These are phyloP conservation scores for Manis pentadactyla DNA, from an alignment of 2,797 vertebrate genomes.

Conservation along the genomic window DNA sequence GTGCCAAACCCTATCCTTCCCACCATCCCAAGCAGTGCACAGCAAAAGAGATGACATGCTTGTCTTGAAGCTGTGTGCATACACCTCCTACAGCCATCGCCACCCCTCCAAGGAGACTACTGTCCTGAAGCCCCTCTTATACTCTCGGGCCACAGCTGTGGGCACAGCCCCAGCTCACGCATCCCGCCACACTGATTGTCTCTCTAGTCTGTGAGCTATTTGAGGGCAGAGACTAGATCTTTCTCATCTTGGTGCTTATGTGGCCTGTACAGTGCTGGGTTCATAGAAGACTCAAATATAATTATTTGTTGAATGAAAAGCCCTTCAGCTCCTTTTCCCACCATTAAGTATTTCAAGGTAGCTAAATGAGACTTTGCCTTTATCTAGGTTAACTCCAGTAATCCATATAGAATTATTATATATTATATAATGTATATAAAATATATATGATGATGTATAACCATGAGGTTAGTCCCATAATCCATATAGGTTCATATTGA, in stretches of 20 bases:
- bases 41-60: background rate
- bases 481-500: background rate
- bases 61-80: background rate
- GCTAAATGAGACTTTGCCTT: background rate
- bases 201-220: background rate
- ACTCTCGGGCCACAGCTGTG: background rate
- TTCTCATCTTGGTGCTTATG: too few species aligned
- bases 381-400: background rate
- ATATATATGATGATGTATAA: background rate
- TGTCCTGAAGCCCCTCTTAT: background rate
- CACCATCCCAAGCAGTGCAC: background rate
- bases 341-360: background rate
- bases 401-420: background rate
- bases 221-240: background rate
- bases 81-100: background rate
- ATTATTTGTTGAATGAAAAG: background rate
- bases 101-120: background rate
- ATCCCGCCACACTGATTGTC: background rate
- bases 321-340: background rate
- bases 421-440: background rate
- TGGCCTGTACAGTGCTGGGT: background rate
- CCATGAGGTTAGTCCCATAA: background rate
- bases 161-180: accelerated
- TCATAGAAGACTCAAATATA: background rate
- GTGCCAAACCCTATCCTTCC: background rate